Evolutionary conservation across 2,888 invertebrate genomes (phyloP).

Genomic region (Lissocephala sabroskyi): DNA sequence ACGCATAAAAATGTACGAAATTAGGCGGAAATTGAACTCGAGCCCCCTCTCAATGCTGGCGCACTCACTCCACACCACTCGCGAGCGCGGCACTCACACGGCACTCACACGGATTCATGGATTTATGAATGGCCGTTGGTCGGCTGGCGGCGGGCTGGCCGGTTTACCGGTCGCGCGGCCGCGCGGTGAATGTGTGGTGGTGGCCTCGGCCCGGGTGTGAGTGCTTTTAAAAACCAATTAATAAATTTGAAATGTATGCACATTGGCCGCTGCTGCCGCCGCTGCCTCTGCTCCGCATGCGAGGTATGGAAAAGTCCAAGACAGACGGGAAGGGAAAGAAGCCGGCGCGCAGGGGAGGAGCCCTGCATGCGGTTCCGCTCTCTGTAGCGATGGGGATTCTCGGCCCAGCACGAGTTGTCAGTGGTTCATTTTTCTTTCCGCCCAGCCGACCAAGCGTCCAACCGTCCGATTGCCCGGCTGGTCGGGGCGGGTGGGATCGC

Average conservation of each 20-base stretch:
- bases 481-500: conserved; percentile 18
- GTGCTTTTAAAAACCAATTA: conserved; percentile 65
- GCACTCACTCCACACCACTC: too few species aligned
- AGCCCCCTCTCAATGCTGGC: not conserved
- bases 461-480: too few species aligned
- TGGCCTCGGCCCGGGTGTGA: conserved; percentile 39
- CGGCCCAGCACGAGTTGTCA: conserved; percentile 60
- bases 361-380: conserved; percentile 43
- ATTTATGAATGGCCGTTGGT: conserved; percentile 50
- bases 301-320: conserved; percentile 43
- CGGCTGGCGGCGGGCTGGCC: too few species aligned
- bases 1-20: conserved; percentile 60
- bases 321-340: not conserved
- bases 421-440: conserved; percentile 55
- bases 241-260: conserved; percentile 63
- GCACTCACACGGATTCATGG: too few species aligned
- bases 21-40: conserved; percentile 57
- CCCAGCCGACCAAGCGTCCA: conserved; percentile 14
- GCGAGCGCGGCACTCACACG: too few species aligned
- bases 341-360: not conserved
- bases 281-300: conserved; percentile 18
- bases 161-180: too few species aligned
- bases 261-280: conserved; percentile 37
- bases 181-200: too few species aligned
- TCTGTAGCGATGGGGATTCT: not conserved